A percentile compares a stretch with the other conserved stretches of the same genome.
These are phyloP conservation scores for Hyalella azteca DNA, from an alignment of 2,888 invertebrate species.

Conservation along the genomic window DNA sequence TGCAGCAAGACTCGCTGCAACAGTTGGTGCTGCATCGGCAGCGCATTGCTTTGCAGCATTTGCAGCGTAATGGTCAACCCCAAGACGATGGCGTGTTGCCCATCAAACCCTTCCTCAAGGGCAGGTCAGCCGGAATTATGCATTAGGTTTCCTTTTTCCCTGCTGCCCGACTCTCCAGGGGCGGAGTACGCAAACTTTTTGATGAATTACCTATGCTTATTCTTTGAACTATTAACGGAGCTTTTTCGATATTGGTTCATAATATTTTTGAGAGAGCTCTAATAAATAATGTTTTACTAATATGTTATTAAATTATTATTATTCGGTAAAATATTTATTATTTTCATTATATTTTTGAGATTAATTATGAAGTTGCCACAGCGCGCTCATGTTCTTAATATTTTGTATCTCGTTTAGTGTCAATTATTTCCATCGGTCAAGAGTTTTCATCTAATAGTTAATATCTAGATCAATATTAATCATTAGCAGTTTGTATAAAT, in stretches of 20 bases:
- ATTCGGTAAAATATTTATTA: too few species aligned
- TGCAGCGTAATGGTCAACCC: conserved; percentile 4
- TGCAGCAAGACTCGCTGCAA: not conserved
- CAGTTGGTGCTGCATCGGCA: conserved; percentile 12
- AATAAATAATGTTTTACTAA: too few species aligned
- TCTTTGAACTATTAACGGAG: not conserved
- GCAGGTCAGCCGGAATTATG: not conserved
- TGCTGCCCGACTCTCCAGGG: not conserved
- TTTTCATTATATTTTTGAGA: too few species aligned
- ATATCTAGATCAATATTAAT: too few species aligned
- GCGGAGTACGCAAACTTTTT: not conserved
- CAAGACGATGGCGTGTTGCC: not conserved
- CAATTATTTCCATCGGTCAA: too few species aligned
- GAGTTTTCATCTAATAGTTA: too few species aligned
- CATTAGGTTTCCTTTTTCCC: not conserved
- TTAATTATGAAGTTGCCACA: too few species aligned
- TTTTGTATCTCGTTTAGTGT: too few species aligned
- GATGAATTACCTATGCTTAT: not conserved
- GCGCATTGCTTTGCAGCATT: conserved; percentile 15
- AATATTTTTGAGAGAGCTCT: not conserved
- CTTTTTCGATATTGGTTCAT: not conserved
- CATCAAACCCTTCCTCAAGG: conserved; percentile 5
- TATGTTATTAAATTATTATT: too few species aligned
- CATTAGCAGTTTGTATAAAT: too few species aligned
- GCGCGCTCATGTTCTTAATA: too few species aligned